Evolutionary conservation across 1,140 invertebrate species (phyloP).

Genomic region (Drosophila pruinosa): DNA sequence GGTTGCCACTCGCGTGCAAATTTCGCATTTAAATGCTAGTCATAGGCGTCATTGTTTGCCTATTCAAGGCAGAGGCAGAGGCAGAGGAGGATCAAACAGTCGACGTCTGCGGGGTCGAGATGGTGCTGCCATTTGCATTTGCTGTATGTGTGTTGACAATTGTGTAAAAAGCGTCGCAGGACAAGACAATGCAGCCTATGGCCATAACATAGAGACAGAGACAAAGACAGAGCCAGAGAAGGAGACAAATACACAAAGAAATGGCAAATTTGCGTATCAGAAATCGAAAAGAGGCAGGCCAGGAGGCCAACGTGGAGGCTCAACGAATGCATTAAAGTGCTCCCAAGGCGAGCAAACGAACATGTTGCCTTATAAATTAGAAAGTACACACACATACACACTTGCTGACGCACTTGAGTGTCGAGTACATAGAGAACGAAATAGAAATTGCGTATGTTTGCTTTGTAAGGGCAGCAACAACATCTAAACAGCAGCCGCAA

Average conservation of each 20-base stretch:
- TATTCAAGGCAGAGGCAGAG: constrained; percentile 31
- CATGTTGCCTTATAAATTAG: constrained; percentile 70
- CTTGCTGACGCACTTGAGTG: constrained; percentile 2
- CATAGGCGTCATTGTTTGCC: constrained; percentile 65
- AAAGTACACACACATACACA: constrained; percentile 46
- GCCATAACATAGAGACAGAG: background rate
- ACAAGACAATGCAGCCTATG: constrained; percentile 54
- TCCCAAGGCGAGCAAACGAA: constrained; percentile 49
- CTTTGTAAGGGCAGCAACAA: constrained; percentile 28
- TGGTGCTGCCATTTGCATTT: constrained; percentile 47
- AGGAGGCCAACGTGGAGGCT: background rate
- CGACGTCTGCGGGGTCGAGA: no score
- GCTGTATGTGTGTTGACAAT: constrained; percentile 66
- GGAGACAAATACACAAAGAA: constrained; percentile 16
- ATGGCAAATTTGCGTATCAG: constrained; percentile 63
- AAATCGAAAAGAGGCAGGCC: constrained; percentile 58
- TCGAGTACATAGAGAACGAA: constrained; percentile 38
- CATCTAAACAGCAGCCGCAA: constrained; percentile 11
- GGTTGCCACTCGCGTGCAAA: constrained; percentile 72
- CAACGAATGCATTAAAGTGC: constrained; percentile 60
- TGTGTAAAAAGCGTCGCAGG: constrained; percentile 58
- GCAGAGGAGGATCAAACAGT: background rate
- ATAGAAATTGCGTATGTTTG: constrained; percentile 72
- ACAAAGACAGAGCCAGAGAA: constrained; percentile 18
- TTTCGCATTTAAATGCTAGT: constrained; percentile 79